Base-by-base conservation (phyloP, 2,113 vertebrate species). In the Tyto alba region DNA sequence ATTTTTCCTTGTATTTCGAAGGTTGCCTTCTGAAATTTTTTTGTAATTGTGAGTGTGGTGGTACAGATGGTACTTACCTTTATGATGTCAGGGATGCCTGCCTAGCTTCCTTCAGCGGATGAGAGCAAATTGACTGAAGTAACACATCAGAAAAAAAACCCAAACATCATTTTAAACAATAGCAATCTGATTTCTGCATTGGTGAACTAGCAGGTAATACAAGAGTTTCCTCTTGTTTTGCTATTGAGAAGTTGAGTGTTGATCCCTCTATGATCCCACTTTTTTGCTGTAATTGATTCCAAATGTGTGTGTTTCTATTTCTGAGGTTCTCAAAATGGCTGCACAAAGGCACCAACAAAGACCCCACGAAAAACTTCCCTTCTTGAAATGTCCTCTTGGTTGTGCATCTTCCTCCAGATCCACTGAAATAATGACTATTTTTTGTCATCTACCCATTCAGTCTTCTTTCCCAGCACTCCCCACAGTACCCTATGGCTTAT, bases 401-500 rank as follows among this genome's bases (percentile, higher is more conserved):
- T 68, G 13, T 38, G 13, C 16, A 25, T 48, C 25, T 73, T 85
- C 56, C 32, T 72, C 18, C 47, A 36, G 14, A 71, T 32, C 29
- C 25, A 38, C 21, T 67, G 64, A 71, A 63, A 59, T 41, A 59
- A 52, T 36, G 4, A 9, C 25, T 47, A 10, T 13, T 45, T 88
- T 74, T 89, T 64, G 13, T 43, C 43, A 59, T 47, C 53, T 27
- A n/a, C 4, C 3, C 59, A 48, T 40, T 16, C 40, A 71, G 11
- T 40, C 18, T 76, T 11, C 36, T 78, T 86, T 85, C 34, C 21
- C 26, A 72, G 43, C 23, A 30, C 16, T 78, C 9, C 30, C 9
- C 5, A 2, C 3, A 1, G 16, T 50, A 78, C 2, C 15, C 23
- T 22, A 5, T 64, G 34, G 56, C 20, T n/a, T 6, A 2, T 19